These are phyloP conservation scores for Plodia interpunctella DNA, from an alignment of 1,140 invertebrate species.

Conservation along the genomic window DNA sequence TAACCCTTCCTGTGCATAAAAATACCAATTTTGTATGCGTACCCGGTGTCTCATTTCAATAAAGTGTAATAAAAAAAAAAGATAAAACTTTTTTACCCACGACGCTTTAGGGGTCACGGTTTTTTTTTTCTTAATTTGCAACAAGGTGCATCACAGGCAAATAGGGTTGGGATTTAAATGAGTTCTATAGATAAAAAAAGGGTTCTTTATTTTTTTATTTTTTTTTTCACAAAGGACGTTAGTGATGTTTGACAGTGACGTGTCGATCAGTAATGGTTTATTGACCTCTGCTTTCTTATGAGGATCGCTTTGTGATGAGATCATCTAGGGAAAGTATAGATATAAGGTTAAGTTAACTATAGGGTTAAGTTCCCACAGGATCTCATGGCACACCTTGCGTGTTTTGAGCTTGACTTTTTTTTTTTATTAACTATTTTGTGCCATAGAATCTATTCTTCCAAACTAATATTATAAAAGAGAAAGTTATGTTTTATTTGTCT, in stretches of 20 bases:
- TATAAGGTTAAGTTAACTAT: neutral
- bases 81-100: constrained; percentile 72
- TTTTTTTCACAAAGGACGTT: constrained; percentile 51
- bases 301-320: neutral
- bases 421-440: too few relatives aligned
- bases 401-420: neutral
- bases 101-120: constrained; percentile 65
- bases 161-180: constrained; percentile 64
- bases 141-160: constrained; percentile 69
- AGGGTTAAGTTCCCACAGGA: neutral
- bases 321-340: neutral
- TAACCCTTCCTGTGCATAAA: constrained; percentile 63
- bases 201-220: constrained; percentile 27
- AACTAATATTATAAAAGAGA: too few relatives aligned
- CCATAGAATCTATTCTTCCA: too few relatives aligned
- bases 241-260: constrained; percentile 57
- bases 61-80: constrained; percentile 62
- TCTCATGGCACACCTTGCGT: neutral
- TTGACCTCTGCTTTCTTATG: constrained; percentile 26
- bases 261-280: constrained; percentile 41
- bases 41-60: constrained; percentile 73
- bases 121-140: constrained; percentile 74
- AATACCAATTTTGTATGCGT: constrained; percentile 69
- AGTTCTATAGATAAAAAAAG: constrained; percentile 63
- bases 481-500: too few relatives aligned